Evolutionary conservation across 2,888 invertebrate genomes (phyloP).

Genomic region (Acrobasis repandana): DNA sequence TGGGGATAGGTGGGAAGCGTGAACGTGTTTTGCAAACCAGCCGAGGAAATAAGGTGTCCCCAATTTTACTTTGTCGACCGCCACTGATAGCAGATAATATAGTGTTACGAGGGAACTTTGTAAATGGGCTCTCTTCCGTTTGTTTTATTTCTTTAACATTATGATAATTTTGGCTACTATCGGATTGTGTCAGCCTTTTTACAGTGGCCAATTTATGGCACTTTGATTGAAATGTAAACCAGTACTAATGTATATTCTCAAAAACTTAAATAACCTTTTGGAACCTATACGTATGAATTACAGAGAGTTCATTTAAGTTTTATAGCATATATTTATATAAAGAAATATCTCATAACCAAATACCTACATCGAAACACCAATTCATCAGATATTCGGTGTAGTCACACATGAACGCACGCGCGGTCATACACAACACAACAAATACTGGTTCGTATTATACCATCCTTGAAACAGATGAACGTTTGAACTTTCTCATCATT

Average conservation of each 20-base stretch:
- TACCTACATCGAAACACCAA: no score
- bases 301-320: no score
- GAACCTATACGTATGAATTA: not conserved
- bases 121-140: conserved; percentile 58
- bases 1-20: conserved; percentile 80
- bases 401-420: conserved; percentile 13
- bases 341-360: no score
- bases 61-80: conserved; percentile 78
- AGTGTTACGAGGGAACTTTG: conserved; percentile 65
- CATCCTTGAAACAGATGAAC: conserved; percentile 19
- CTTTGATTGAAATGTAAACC: not conserved
- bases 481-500: conserved; percentile 19
- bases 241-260: not conserved
- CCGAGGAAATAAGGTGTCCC: conserved; percentile 79
- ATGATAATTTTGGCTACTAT: conserved; percentile 31
- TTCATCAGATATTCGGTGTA: not conserved
- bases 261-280: not conserved
- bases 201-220: not conserved
- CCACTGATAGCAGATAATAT: conserved; percentile 75
- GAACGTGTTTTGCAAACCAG: conserved; percentile 82
- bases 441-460: conserved; percentile 2
- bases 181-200: conserved; percentile 16
- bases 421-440: conserved; percentile 1
- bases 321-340: no score
- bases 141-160: conserved; percentile 46